These are phyloP conservation scores for Athripsodes cinereus DNA, from an alignment of 2,888 invertebrate genomes.

Conservation along the genomic window DNA sequence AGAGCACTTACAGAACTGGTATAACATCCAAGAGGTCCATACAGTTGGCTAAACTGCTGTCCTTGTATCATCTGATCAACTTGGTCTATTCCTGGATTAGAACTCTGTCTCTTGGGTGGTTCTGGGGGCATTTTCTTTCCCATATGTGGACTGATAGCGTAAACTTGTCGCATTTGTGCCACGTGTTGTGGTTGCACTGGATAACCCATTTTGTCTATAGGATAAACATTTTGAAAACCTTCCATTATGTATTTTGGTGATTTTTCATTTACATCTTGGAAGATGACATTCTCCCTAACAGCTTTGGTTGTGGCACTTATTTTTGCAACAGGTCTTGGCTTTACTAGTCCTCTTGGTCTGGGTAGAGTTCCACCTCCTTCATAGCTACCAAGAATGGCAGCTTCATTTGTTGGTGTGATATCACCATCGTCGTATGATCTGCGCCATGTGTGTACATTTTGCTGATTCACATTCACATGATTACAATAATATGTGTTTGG, in stretches of 20 bases:
- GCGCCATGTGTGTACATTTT: constrained; percentile 53
- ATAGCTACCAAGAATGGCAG: constrained; percentile 37
- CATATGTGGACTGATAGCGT: constrained; percentile 65
- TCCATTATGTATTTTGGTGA: constrained; percentile 26
- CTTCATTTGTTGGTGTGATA: constrained; percentile 83
- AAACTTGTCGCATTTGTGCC: constrained; percentile 43
- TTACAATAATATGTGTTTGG: constrained; percentile 52
- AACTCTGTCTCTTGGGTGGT: constrained; percentile 69
- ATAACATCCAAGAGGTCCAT: constrained; percentile 24
- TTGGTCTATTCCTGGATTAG: constrained; percentile 28
- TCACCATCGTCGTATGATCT: constrained; percentile 86
- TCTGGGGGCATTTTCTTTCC: constrained; percentile 75
- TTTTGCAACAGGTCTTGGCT: constrained; percentile 78
- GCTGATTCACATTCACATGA: constrained; percentile 43
- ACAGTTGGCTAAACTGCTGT: constrained; percentile 18
- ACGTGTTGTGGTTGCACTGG: constrained; percentile 40
- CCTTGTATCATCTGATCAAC: constrained; percentile 24
- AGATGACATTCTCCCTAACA: constrained; percentile 26
- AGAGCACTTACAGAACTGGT: constrained; percentile 19
- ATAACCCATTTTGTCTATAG: constrained; percentile 48
- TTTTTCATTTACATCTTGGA: constrained; percentile 27
- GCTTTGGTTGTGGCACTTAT: constrained; percentile 51
- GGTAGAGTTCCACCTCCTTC: constrained; percentile 84
- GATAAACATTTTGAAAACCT: constrained; percentile 32
- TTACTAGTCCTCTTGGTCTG: constrained; percentile 72